Conservation (phyloP, 2,113 vertebrate species). For the Calyptommatus sinebrachiatus region DNA sequence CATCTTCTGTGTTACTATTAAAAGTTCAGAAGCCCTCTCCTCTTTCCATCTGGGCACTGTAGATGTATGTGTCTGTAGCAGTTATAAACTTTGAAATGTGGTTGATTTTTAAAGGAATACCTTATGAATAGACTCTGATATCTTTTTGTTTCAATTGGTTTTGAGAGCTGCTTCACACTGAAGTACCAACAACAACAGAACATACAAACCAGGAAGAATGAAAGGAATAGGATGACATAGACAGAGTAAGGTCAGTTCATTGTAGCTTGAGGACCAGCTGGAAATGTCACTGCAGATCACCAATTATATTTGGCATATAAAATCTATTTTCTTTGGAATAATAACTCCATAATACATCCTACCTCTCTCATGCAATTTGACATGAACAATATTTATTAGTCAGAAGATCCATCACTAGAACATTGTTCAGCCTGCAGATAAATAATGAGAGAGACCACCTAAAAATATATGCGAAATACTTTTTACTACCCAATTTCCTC, state of each 20-base stretch:
- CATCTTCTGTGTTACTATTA: too few relatives aligned
- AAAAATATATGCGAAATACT: neutral
- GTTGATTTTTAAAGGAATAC: too few relatives aligned
- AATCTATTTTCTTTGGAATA: neutral
- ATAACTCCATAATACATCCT: neutral
- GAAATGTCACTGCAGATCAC: constrained; percentile 12
- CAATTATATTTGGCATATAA: constrained; percentile 16
- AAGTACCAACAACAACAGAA: neutral
- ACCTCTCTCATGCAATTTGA: neutral
- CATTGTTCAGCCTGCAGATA: neutral
- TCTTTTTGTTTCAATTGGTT: neutral
- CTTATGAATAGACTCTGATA: too few relatives aligned
- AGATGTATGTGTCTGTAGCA: neutral
- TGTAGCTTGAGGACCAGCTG: neutral
- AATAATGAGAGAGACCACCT: neutral
- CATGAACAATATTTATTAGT: constrained; percentile 4
- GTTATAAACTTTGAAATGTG: too few relatives aligned
- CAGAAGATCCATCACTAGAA: neutral
- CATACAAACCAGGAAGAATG: neutral
- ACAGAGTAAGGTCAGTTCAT: constrained; percentile 1
- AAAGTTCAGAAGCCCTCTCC: too few relatives aligned
- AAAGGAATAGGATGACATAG: neutral
- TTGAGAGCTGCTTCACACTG: neutral
- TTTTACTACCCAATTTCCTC: neutral
- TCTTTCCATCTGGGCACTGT: too few relatives aligned